Conservation (phyloP, 2,113 vertebrate genomes). For the Thomomys bottae region DNA sequence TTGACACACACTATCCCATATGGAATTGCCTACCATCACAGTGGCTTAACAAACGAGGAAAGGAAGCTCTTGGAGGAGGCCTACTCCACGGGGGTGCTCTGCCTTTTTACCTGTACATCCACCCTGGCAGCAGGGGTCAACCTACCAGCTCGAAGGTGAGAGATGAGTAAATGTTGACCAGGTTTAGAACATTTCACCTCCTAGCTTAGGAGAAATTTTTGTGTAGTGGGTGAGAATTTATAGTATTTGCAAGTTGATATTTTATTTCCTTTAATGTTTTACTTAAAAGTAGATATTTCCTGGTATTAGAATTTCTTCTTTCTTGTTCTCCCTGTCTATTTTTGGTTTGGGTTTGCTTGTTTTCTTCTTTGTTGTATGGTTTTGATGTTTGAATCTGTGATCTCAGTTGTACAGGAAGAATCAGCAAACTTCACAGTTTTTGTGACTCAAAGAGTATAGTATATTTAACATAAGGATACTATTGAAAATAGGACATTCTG, state of each 20-base stretch:
- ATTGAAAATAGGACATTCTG: background rate
- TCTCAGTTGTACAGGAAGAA: background rate
- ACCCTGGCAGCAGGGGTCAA: conserved; percentile 97
- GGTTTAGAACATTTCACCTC: background rate
- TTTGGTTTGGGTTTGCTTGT: background rate
- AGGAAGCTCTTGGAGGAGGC: conserved; percentile 94
- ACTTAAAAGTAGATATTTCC: conserved; percentile 27
- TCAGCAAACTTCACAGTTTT: background rate
- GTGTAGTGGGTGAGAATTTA: background rate
- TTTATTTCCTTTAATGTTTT: conserved; percentile 44
- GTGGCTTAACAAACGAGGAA: conserved; percentile 94
- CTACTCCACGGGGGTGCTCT: conserved; percentile 92
- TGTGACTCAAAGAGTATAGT: background rate
- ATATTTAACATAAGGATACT: background rate
- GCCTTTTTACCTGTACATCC: conserved; percentile 96
- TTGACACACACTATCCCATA: conserved; percentile 90
- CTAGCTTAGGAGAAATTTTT: background rate
- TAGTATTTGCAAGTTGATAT: background rate
- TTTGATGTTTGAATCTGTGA: background rate
- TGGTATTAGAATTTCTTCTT: conserved; percentile 3
- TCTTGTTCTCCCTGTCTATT: background rate
- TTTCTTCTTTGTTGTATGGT: background rate
- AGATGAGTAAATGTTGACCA: background rate
- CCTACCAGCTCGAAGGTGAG: conserved; percentile 95
- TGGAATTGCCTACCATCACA: conserved; percentile 97